phyloP scores from a whole-genome alignment of 2,113 vertebrate species.

The Pyxicephalus adspersus region DNA sequence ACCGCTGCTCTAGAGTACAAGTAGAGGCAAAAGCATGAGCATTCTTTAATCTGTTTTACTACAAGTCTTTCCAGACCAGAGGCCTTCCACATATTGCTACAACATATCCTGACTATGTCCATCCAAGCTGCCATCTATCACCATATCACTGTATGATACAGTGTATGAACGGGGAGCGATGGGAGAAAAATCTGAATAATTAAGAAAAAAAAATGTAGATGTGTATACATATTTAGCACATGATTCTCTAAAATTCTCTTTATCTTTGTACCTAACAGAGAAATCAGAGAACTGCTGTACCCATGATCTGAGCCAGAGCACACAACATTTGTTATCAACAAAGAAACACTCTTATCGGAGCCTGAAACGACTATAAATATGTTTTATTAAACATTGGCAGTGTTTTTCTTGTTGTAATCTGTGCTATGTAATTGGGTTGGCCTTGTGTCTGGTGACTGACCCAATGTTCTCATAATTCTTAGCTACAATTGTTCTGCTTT shows the following conservation, averaged over 20 bases:
- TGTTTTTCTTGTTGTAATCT: background rate
- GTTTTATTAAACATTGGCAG: conserved; percentile 13
- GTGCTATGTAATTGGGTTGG: background rate
- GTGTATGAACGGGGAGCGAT: too few species aligned
- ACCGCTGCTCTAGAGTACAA: too few species aligned
- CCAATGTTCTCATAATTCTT: background rate
- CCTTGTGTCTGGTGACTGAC: conserved; percentile 13
- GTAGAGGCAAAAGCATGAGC: too few species aligned
- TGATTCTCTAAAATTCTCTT: background rate
- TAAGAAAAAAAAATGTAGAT: too few species aligned
- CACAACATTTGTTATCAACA: background rate
- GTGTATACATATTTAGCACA: too few species aligned
- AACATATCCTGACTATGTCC: too few species aligned
- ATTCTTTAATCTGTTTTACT: too few species aligned
- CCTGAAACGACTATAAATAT: background rate
- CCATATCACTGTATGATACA: too few species aligned
- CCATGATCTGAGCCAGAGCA: background rate
- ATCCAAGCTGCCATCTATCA: too few species aligned
- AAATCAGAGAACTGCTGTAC: background rate
- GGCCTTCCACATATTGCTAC: too few species aligned
- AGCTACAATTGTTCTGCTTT: background rate
- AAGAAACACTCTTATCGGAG: background rate
- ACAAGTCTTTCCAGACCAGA: too few species aligned
- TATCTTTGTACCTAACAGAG: background rate
- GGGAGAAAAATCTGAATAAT: too few species aligned